phyloP scores from a whole-genome alignment of 2,888 invertebrate genomes.

The Elmis aenea region DNA sequence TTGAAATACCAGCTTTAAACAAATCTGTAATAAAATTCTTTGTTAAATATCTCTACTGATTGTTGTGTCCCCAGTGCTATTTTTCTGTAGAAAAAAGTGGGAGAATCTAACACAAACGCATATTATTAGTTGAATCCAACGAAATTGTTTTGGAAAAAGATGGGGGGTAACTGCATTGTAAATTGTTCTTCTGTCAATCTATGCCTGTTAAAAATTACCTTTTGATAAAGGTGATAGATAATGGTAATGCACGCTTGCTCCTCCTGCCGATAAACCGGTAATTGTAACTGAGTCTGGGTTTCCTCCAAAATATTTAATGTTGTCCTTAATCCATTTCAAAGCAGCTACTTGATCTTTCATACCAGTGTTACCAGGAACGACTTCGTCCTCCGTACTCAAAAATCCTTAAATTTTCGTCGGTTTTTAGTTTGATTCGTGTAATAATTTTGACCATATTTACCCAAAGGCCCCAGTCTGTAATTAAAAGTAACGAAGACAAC shows the following conservation, averaged over 20 bases:
- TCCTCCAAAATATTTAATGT: slow-evolving; percentile 64
- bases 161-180: no score
- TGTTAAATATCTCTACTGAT: no score
- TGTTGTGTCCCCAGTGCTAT: no score
- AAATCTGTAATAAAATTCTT: slow-evolving; percentile 39
- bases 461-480: slow-evolving; percentile 61
- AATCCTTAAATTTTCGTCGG: slow-evolving; percentile 50
- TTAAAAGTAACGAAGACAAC: slow-evolving; percentile 60
- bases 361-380: slow-evolving; percentile 63
- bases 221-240: slow-evolving; percentile 56
- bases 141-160: no score
- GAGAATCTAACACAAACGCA: neutral
- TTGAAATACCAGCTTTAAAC: slow-evolving; percentile 57
- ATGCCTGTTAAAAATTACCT: slow-evolving; percentile 12
- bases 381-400: slow-evolving; percentile 62
- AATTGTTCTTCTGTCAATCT: neutral
- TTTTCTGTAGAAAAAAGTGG: no score
- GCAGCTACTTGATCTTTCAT: slow-evolving; percentile 66
- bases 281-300: slow-evolving; percentile 61
- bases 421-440: neutral
- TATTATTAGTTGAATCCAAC: no score
- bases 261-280: slow-evolving; percentile 65
- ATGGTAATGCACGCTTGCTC: slow-evolving; percentile 66
- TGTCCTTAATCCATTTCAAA: slow-evolving; percentile 60
- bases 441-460: slow-evolving; percentile 33